Percentiles rank a stretch among this genome's conserved stretches.
Conservation (phyloP, 2,888 invertebrate genomes). For the Hirudinaria manillensis region DNA sequence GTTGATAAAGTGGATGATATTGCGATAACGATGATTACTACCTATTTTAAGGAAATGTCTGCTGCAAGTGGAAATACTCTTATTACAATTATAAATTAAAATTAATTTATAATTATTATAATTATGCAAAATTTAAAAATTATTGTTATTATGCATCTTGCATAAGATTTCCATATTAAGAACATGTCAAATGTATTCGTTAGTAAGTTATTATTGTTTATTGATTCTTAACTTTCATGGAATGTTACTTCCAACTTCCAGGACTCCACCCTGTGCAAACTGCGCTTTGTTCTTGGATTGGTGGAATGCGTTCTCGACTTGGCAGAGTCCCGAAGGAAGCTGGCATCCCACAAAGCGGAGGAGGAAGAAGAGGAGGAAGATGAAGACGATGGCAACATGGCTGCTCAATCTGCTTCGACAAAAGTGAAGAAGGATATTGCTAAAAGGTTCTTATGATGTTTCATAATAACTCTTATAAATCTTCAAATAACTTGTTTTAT, state of each 20-base stretch:
- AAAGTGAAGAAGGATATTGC: not conserved
- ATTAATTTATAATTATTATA: not conserved
- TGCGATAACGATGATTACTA: no score
- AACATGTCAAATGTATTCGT: not conserved
- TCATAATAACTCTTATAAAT: no score
- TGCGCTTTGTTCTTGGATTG: constrained; percentile 90
- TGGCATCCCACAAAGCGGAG: constrained; percentile 5
- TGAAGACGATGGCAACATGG: not conserved
- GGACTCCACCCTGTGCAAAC: constrained; percentile 73
- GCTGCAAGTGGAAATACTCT: not conserved
- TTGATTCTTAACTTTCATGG: not conserved
- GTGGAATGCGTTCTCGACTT: constrained; percentile 85
- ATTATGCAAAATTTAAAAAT: not conserved
- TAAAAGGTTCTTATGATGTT: not conserved
- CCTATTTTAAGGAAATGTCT: no score
- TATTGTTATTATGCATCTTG: not conserved
- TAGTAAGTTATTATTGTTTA: not conserved
- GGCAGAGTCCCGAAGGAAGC: constrained; percentile 55
- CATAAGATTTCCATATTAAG: not conserved
- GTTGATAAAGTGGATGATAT: no score
- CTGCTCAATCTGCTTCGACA: not conserved
- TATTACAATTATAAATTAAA: not conserved
- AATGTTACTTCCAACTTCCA: not conserved
- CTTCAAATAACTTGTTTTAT: no score
- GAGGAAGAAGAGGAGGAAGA: not conserved